phyloP scores from a whole-genome alignment of 2,888 invertebrate genomes.

The Acrocyrtus sp. region DNA sequence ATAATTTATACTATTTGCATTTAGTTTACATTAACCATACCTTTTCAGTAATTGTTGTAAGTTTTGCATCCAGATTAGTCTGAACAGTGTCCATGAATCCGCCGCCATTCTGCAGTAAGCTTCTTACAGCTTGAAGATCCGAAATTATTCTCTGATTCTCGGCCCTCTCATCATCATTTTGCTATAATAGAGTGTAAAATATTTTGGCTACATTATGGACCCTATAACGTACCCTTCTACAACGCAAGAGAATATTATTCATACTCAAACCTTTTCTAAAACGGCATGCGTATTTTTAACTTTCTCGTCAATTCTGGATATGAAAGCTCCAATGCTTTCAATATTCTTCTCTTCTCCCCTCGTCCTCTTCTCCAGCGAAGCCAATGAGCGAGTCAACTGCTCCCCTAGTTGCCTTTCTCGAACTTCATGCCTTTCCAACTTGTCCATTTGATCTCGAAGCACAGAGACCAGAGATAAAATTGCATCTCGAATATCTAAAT shows the following conservation, averaged over 20 bases:
- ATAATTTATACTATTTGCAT: background rate
- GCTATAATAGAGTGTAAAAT: constrained; percentile 8
- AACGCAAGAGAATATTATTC: too few relatives aligned
- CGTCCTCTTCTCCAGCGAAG: constrained; percentile 77
- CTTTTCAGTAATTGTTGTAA: constrained; percentile 24
- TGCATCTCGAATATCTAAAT: constrained; percentile 80
- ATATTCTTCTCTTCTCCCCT: constrained; percentile 73
- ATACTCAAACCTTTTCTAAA: constrained; percentile 52
- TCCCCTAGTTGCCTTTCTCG: constrained; percentile 83
- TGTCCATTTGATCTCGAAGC: constrained; percentile 81
- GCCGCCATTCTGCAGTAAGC: constrained; percentile 6
- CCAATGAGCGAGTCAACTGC: constrained; percentile 78
- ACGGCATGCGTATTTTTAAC: constrained; percentile 68
- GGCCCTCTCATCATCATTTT: constrained; percentile 20
- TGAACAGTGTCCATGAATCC: constrained; percentile 6
- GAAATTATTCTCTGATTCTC: constrained; percentile 18
- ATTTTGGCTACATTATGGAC: too few relatives aligned
- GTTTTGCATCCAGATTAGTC: constrained; percentile 14
- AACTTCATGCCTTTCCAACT: constrained; percentile 84
- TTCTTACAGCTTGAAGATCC: constrained; percentile 20
- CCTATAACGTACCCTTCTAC: too few relatives aligned
- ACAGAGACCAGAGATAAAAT: constrained; percentile 83
- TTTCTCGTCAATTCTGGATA: constrained; percentile 79
- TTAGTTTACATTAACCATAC: constrained; percentile 9
- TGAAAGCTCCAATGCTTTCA: constrained; percentile 72